A percentile compares a stretch with the other conserved stretches of the same genome.
Conservation (phyloP, 2,888 invertebrate species). For the Pterostichus niger region DNA sequence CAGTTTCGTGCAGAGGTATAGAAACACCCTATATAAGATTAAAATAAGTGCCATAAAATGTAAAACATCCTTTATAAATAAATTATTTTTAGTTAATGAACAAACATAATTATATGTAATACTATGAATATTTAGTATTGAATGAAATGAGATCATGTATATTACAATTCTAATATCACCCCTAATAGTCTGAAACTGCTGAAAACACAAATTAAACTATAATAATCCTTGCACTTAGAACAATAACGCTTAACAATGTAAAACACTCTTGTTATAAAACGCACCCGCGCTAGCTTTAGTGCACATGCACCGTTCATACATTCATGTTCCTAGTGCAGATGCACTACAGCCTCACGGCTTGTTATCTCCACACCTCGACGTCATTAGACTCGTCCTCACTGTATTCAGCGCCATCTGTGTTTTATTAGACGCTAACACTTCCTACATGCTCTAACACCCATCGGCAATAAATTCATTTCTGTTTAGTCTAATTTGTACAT, state of each 20-base stretch:
- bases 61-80: too few relatives aligned
- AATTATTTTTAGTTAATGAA: too few relatives aligned
- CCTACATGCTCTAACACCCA: conserved; percentile 49
- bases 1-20: too few relatives aligned
- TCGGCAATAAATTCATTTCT: conserved; percentile 59
- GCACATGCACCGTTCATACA: conserved; percentile 13
- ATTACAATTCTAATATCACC: conserved; percentile 19
- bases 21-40: too few relatives aligned
- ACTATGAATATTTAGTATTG: too few relatives aligned
- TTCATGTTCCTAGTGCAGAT: neutral
- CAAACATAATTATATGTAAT: too few relatives aligned
- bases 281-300: conserved; percentile 10
- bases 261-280: conserved; percentile 37
- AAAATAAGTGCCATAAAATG: too few relatives aligned
- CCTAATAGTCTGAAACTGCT: conserved; percentile 15
- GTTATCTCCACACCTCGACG: conserved; percentile 11
- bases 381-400: conserved; percentile 11
- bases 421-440: conserved; percentile 40
- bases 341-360: conserved; percentile 9
- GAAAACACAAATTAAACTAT: conserved; percentile 42
- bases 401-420: conserved; percentile 37
- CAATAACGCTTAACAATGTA: conserved; percentile 41
- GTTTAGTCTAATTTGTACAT: conserved; percentile 63
- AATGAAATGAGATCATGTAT: conserved; percentile 19
- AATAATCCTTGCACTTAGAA: conserved; percentile 42